Evolutionary conservation across 2,888 invertebrate species (phyloP), one percentile per base, ranked within the genome.

Genomic region (Caenorhabditis sulstoni): DNA sequence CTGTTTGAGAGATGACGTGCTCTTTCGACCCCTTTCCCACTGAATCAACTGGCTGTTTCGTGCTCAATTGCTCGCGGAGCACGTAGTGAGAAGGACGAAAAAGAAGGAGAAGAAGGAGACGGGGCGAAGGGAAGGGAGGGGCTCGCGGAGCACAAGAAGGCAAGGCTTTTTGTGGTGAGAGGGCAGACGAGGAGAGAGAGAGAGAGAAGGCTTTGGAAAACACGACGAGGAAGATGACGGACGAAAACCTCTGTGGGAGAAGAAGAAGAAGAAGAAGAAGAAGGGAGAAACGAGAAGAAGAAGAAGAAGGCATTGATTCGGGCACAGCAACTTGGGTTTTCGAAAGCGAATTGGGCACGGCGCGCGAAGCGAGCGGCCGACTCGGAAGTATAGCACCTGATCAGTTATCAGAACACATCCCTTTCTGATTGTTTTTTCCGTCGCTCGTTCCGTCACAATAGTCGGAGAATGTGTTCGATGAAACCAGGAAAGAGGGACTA

Each of bases 41-140:
- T 61, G 70, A 61, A 61, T 62, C 29, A 3, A 70, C 70, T 55
- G 49, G 39, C 53, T 53, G 55, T 71, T 64, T 71, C 71, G 45
- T 71, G 55, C 62, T 71, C 71, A 55, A 57, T 64, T 55, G 71
- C 71, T 64, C 41, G 39, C 37, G 59, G 64, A 71, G 71, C 57
- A 64, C 71, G 71, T 71, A 71, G 71, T 64, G 23, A 50, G 20
- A 47, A 1, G 23, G 41, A 11, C 12, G 41, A 41, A 41, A 41
- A 59, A 14, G 20, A 23, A 22, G n/a, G 23, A 18, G 29, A 23
- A 44, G 68, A 59, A 52, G 71, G 41, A 47, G 55, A 55, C 45
- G 66, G 35, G 12, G 64, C 16, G 45, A 61, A n/a, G n/a, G n/a
- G 12, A 44, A 18, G 45, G 55, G 71, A 55, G 49, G 55, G 47